Base-by-base conservation (phyloP, 1,140 invertebrate species). In the Linepithema humile region DNA sequence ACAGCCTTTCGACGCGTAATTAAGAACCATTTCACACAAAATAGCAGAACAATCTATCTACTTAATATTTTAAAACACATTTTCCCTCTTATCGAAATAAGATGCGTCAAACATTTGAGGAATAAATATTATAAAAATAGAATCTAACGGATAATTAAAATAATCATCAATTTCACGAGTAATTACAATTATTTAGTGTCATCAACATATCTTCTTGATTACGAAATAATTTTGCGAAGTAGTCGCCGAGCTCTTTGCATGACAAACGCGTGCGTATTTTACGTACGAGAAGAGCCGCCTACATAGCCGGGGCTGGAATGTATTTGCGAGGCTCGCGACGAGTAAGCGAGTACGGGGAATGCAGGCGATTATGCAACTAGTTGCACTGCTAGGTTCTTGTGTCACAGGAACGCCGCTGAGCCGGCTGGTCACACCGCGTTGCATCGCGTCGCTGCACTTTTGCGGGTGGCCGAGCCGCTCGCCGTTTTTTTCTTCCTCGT, bases 311-410 rank as follows among this genome's bases (percentile, higher is more conserved):
- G 35, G 35, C 35, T 43, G 75, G 75, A 80, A 64, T 77, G 75
- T 20, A 67, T 82, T 64, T 40, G 65, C 59, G 74, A 72, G 45
- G 40, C 77, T 59, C 59, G 35, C 29, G 55, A 23, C 50, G 48
- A 65, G 55, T 40, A 72, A 62, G 20, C 59, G 64, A 83, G 87
- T 80, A 85, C 85, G 62, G 85, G 83, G 89, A 90, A 89, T 92
- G 85, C 88, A 89, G 80, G 50, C 87, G 89, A 92, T 93, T 93
- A 92, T 91, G 92, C 91, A 92, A 92, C 89, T 91, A 92, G 92
- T 90, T 89, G 90, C 91, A 86, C 91, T 86, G 87, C 89, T 92
- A 91, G 86, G 85, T 92, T 92, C 92, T 92, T 91, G 92, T 90
- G 91, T 92, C 91, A 88, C 55, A 88, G 48, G 15, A 88, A 78